Evolutionary conservation across 2,888 invertebrate genomes (phyloP).

Genomic region (Aquatica leii): DNA sequence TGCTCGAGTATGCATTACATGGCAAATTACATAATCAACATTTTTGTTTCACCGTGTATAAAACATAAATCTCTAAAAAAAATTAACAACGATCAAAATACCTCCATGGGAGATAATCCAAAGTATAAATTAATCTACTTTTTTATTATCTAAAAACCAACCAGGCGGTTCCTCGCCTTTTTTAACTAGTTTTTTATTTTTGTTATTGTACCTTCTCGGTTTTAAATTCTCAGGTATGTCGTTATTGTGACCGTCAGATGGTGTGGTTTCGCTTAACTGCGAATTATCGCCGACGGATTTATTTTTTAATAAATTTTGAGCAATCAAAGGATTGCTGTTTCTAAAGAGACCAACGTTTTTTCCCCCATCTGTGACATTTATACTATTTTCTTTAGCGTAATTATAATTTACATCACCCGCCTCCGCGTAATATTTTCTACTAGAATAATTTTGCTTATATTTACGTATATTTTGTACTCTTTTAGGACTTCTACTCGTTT

Average conservation of each 20-base stretch:
- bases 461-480: constrained; percentile 18
- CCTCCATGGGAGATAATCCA: constrained; percentile 12
- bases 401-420: constrained; percentile 21
- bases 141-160: constrained; percentile 14
- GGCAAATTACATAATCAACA: background rate
- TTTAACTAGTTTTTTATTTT: constrained; percentile 13
- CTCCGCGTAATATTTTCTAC: constrained; percentile 7
- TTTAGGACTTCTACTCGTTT: constrained; percentile 7
- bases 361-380: background rate
- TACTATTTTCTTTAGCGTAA: background rate
- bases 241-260: background rate
- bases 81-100: background rate
- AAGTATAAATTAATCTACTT: background rate
- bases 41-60: background rate
- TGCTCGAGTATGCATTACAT: background rate
- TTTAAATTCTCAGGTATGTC: background rate
- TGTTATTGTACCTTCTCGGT: constrained; percentile 10
- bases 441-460: constrained; percentile 14
- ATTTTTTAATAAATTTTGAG: constrained; percentile 9
- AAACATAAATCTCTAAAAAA: background rate
- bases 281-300: background rate
- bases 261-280: background rate
- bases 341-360: constrained; percentile 24
- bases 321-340: constrained; percentile 18
- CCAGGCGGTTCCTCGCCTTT: constrained; percentile 13